phyloP scores from a whole-genome alignment of 1,140 invertebrate genomes.

The Drosophila bifasciata region DNA sequence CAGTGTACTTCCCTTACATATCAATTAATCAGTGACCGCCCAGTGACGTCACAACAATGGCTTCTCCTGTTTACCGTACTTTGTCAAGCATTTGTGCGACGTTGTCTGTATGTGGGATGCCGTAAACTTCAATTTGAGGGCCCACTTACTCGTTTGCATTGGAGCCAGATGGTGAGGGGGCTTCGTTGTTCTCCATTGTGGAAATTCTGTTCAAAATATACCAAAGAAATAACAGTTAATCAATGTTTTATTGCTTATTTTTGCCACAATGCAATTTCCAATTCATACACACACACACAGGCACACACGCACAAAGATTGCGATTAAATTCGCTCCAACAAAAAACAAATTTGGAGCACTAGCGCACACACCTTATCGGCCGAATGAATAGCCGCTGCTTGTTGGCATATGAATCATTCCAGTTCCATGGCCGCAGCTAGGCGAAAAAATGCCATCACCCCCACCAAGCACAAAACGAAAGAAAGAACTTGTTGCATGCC shows the following conservation, averaged over 20 bases:
- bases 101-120: constrained; percentile 29
- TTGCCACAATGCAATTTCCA: constrained; percentile 12
- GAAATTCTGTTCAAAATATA: constrained; percentile 5
- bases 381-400: too few species aligned
- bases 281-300: background rate
- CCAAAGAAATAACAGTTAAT: constrained; percentile 11
- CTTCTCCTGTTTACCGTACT: too few species aligned
- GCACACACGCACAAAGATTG: background rate
- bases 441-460: constrained; percentile 49
- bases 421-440: too few species aligned
- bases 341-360: constrained; percentile 36
- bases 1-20: background rate
- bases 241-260: constrained; percentile 28
- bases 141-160: constrained; percentile 73
- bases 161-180: constrained; percentile 66
- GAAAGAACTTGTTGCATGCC: constrained; percentile 67
- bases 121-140: constrained; percentile 1
- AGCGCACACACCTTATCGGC: constrained; percentile 61
- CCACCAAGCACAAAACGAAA: constrained; percentile 21
- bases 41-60: too few species aligned
- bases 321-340: constrained; percentile 31
- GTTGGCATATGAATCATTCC: constrained; percentile 40
- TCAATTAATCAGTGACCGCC: too few species aligned
- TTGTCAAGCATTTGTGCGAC: constrained; percentile 30
- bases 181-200: constrained; percentile 74